phyloP scores from a whole-genome alignment of 2,797 vertebrate species.

The Diceros bicornis region DNA sequence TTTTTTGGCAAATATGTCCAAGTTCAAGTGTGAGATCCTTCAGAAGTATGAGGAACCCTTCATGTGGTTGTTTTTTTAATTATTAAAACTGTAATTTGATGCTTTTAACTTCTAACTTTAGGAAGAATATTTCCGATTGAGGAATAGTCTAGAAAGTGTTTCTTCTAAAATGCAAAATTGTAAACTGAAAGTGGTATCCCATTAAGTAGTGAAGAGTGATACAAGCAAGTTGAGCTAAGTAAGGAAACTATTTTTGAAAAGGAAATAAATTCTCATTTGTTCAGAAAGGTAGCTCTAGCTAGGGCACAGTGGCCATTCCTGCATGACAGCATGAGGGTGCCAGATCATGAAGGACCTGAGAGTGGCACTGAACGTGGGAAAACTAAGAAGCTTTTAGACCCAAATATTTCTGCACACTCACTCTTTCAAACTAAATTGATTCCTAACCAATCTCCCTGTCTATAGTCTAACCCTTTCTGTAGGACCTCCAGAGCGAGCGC shows the following conservation, averaged over 20 bases:
- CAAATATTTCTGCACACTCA: neutral
- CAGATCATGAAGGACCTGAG: neutral
- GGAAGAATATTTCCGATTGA: neutral
- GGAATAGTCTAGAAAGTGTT: neutral
- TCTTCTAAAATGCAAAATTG: neutral
- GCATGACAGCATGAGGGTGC: rapidly evolving
- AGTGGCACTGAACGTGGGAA: neutral
- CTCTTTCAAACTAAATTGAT: neutral
- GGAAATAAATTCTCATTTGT: neutral
- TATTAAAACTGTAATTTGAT: neutral
- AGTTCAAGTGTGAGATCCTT: neutral
- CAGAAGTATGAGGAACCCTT: neutral
- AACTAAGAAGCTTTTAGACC: neutral
- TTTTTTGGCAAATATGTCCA: neutral
- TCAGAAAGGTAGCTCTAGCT: neutral
- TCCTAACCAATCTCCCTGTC: neutral
- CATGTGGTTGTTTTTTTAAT: neutral
- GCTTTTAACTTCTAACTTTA: neutral
- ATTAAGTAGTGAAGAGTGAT: neutral
- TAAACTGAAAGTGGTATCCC: neutral
- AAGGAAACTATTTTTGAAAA: neutral
- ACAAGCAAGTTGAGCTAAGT: neutral
- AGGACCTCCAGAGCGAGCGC: neutral
- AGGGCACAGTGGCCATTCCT: neutral
- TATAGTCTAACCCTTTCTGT: neutral